Evolutionary conservation across 2,888 invertebrate species (phyloP).

Genomic region (Melikaiella ostensackeni): DNA sequence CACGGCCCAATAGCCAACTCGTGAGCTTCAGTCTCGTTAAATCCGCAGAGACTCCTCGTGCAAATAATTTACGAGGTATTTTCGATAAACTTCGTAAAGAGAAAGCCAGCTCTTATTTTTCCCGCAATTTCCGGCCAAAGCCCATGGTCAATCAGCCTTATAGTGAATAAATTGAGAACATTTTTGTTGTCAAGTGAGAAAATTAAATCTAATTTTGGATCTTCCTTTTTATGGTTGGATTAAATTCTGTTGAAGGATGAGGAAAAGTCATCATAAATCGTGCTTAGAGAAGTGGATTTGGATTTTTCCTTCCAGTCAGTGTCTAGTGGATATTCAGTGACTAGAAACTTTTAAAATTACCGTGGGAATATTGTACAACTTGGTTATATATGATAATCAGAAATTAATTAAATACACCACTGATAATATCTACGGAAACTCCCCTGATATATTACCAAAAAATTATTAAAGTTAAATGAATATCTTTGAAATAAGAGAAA

Average conservation of each 20-base stretch:
- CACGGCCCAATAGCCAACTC: slow-evolving; percentile 55
- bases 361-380: not conserved
- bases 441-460: too few relatives aligned
- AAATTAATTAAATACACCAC: too few relatives aligned
- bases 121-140: not conserved
- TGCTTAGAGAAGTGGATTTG: not conserved
- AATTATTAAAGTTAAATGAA: too few relatives aligned
- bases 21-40: slow-evolving; percentile 56
- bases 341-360: not conserved
- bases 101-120: slow-evolving; percentile 33
- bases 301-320: not conserved
- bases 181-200: not conserved
- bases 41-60: slow-evolving; percentile 48
- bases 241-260: not conserved
- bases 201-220: not conserved
- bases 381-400: too few relatives aligned
- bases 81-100: slow-evolving; percentile 47
- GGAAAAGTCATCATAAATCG: not conserved
- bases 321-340: not conserved
- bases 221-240: not conserved
- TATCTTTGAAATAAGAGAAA: too few relatives aligned
- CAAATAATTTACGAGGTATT: slow-evolving; percentile 56
- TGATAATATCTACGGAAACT: too few relatives aligned
- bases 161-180: not conserved
- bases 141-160: not conserved